These are phyloP conservation scores for Lepilemur septentrionalis DNA, from an alignment of 2,797 vertebrate species.

Conservation along the genomic window DNA sequence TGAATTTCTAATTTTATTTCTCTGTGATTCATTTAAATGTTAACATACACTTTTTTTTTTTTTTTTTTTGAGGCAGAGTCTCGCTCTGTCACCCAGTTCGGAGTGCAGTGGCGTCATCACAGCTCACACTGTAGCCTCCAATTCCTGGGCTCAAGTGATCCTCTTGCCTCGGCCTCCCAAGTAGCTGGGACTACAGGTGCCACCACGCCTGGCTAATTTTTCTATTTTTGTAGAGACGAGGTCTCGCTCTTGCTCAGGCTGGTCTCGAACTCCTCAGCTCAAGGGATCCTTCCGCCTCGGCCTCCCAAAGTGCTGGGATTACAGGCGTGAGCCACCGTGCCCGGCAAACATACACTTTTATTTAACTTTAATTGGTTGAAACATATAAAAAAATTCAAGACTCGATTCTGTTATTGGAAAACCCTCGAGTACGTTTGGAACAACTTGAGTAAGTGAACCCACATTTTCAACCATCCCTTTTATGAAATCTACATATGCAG, in stretches of 20 bases:
- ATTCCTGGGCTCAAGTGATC: background rate
- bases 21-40: background rate
- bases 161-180: background rate
- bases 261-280: background rate
- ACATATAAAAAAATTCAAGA: background rate
- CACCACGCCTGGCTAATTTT: background rate
- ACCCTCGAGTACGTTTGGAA: background rate
- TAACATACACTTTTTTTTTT: background rate
- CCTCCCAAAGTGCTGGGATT: background rate
- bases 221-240: background rate
- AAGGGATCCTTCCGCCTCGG: background rate
- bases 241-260: background rate
- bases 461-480: background rate
- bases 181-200: background rate
- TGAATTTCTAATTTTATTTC: background rate
- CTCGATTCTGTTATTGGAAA: background rate
- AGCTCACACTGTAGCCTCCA: background rate
- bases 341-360: background rate
- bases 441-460: background rate
- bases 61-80: background rate
- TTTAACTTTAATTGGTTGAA: background rate
- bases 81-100: background rate
- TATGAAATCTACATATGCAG: background rate
- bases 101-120: background rate
- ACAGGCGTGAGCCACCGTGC: background rate